phyloP scores from a whole-genome alignment of 2,888 invertebrate species.

The Uropetala carovei region DNA sequence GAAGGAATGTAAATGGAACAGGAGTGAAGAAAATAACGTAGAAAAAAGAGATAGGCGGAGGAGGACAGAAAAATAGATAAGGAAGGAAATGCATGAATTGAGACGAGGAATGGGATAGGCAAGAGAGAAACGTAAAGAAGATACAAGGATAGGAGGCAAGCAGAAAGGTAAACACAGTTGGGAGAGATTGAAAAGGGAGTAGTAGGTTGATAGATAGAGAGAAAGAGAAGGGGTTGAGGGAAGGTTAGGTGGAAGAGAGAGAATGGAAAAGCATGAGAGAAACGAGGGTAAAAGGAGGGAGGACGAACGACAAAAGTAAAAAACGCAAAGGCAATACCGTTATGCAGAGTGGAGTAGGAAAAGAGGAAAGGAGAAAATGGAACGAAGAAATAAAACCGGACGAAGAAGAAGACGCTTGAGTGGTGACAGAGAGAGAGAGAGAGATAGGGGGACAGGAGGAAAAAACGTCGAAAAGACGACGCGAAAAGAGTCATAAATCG shows the following conservation, averaged over 20 bases:
- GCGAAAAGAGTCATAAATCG: constrained; percentile 33
- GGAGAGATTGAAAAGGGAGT: not conserved
- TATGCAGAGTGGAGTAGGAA: too few relatives aligned
- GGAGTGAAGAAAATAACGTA: too few relatives aligned
- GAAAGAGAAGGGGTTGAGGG: not conserved
- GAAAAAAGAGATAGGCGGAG: too few relatives aligned
- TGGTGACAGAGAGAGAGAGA: too few relatives aligned
- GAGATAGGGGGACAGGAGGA: not conserved
- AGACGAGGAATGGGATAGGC: not conserved
- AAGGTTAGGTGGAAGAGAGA: not conserved
- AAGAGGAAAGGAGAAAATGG: not conserved
- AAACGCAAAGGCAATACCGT: too few relatives aligned
- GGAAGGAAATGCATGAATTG: too few relatives aligned
- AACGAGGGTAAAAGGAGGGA: too few relatives aligned
- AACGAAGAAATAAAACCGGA: not conserved
- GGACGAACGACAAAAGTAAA: too few relatives aligned
- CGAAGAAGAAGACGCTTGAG: not conserved
- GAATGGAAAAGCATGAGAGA: too few relatives aligned
- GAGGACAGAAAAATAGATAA: too few relatives aligned
- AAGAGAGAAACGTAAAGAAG: not conserved
- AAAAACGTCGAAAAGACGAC: not conserved
- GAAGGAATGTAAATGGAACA: not conserved
- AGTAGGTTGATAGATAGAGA: not conserved
- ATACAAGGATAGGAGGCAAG: too few relatives aligned
- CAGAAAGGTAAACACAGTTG: not conserved